Evolutionary conservation across 2,113 vertebrate species (phyloP).

Genomic region (Dipodomys ordii): DNA sequence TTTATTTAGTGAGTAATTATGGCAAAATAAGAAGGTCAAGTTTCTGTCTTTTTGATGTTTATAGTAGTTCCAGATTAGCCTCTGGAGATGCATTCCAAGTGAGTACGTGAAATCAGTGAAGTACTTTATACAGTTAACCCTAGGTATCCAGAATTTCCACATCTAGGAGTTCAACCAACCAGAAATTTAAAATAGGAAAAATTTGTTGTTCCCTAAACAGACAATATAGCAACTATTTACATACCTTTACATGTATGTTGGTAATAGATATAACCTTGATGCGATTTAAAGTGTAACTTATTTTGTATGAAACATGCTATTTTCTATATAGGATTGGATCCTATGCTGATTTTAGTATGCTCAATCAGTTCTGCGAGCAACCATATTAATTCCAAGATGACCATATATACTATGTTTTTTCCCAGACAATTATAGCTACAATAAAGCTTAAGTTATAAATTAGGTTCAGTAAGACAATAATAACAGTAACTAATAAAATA

Average conservation of each 20-base stretch:
- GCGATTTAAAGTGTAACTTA: neutral
- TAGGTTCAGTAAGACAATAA: neutral
- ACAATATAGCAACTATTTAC: neutral
- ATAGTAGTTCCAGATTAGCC: neutral
- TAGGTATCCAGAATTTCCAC: neutral
- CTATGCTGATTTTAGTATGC: neutral
- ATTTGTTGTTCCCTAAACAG: neutral
- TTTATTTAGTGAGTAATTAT: neutral
- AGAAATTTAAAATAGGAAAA: neutral
- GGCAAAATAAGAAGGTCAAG: neutral
- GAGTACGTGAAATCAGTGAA: neutral
- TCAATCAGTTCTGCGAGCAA: neutral
- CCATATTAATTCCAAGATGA: neutral
- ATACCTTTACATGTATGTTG: neutral
- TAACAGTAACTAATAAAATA: neutral
- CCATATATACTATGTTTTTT: neutral
- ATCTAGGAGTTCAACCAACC: neutral
- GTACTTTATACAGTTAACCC: neutral
- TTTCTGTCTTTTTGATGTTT: constrained; percentile 3
- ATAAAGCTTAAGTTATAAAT: neutral
- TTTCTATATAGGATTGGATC: neutral
- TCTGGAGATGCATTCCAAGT: neutral
- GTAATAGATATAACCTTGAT: neutral
- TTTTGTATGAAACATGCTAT: neutral
- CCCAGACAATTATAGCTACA: neutral